Evolutionary conservation across 35 echinoderm and acorn worm species (phyloP).

Genomic region (Eucidaris tribuloides): DNA sequence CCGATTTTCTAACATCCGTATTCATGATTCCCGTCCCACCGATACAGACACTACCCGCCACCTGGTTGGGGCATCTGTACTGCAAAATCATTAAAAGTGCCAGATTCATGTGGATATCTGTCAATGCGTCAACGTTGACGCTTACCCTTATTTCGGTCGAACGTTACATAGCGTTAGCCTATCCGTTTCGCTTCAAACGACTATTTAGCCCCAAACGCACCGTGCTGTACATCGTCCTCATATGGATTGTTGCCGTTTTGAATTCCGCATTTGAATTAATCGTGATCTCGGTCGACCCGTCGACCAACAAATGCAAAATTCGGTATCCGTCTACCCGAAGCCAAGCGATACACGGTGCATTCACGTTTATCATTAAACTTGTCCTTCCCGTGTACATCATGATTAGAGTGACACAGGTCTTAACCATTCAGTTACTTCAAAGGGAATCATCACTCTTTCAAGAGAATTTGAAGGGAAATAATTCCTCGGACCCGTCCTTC

Average conservation of each 20-base stretch:
- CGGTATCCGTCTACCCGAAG: background rate
- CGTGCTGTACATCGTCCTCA: too few species aligned
- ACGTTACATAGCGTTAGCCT: too few species aligned
- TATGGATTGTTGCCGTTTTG: too few species aligned
- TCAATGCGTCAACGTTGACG: too few species aligned
- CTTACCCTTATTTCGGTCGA: too few species aligned
- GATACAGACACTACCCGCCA: background rate
- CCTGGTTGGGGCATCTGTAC: conserved; percentile 6
- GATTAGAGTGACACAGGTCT: conserved; percentile 12
- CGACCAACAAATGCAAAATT: background rate
- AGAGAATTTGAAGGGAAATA: background rate
- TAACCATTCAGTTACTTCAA: background rate
- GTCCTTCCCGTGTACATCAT: conserved; percentile 37
- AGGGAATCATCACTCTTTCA: background rate
- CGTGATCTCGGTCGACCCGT: too few species aligned
- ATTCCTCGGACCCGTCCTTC: background rate
- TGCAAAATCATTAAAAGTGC: conserved; percentile 11
- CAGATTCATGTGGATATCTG: too few species aligned
- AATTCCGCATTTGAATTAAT: too few species aligned
- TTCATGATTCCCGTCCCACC: conserved; percentile 35
- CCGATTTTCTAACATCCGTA: conserved; percentile 49
- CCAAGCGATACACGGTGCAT: conserved; percentile 8
- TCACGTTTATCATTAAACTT: conserved; percentile 26
- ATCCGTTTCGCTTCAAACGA: too few species aligned
- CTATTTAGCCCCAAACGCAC: too few species aligned